Evolutionary conservation across 2,797 vertebrate species (phyloP), one percentile per base, ranked within the genome.

Genomic region (Myripristis murdjan): DNA sequence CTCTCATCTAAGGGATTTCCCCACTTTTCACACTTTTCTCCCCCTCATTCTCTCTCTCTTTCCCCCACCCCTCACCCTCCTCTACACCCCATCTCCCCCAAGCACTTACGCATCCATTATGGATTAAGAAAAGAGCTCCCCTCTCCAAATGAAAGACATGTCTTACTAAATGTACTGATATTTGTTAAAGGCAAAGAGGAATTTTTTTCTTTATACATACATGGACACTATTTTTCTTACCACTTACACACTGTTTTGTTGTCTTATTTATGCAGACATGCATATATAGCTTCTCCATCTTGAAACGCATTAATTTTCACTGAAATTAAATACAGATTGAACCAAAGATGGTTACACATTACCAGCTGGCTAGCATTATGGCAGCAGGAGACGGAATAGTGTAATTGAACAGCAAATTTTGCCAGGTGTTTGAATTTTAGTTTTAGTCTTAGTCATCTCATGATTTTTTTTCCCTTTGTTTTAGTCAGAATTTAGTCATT

Each of bases 291-390:
- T 24, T 31, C 46, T 31, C 26, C 51, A 65, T 64, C 39, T 57
- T 20, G 37, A 72, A 69, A 64, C n/a, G 22, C 47, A 54, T 71
- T 61, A 23, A 69, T 71, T 73, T 47, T 59, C 53, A 48, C 52
- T 69, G 16, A 70, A 75, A 68, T 78, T 83, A 68, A 85, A 77
- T 80, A 73, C 65, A 59, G 64, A 81, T 78, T 74, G 79, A 55
- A 26, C 16, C 20, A 31, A 63, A 64, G 28, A 62, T 73, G 24
- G 49, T 52, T 67, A 51, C 62, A 80, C 35, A 69, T 83, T 75
- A 60, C 55, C 53, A 65, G 56, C 33, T 69, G 51, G 37, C 63
- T 64, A 15, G 8, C 61, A 24, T 46, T 44, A 39, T 22, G 57
- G 51, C 62, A 54, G 59, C 53, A 47, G 0, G 33, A 4, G 12